Conservation (phyloP, 1,140 invertebrate species). For the Nephila pilipes region DNA sequence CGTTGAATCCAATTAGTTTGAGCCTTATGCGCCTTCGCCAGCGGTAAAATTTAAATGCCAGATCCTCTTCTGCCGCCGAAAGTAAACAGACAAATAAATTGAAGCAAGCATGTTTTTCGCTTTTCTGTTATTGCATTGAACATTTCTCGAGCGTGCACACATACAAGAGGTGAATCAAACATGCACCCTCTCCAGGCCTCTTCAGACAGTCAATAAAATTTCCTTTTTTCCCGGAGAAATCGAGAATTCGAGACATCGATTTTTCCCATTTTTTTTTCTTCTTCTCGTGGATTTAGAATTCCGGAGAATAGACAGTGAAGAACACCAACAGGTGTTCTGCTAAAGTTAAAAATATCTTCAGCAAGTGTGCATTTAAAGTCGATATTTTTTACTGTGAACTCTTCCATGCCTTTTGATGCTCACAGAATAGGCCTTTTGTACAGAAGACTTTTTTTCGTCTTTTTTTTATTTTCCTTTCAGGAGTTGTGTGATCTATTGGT, state of each 20-base stretch:
- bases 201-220: conserved; percentile 35
- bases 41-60: neutral
- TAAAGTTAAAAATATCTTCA: conserved; percentile 18
- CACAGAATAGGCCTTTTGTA: conserved; percentile 31
- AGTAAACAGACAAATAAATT: conserved; percentile 21
- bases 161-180: conserved; percentile 12
- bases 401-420: conserved; percentile 8
- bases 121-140: conserved; percentile 19
- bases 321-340: conserved; percentile 41
- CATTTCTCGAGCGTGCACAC: conserved; percentile 8
- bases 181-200: neutral
- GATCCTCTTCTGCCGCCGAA: neutral
- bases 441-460: neutral
- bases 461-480: too few species aligned
- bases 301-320: conserved; percentile 4
- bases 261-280: too few species aligned
- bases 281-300: conserved; percentile 20
- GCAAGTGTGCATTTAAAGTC: conserved; percentile 7
- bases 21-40: neutral
- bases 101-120: conserved; percentile 29
- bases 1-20: too few species aligned
- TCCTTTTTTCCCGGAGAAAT: conserved; percentile 29
- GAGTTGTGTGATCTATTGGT: conserved; percentile 6
- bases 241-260: conserved; percentile 40
- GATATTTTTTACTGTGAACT: conserved; percentile 22